Conservation (phyloP, 2,113 vertebrate species). For the Nesoenas mayeri region DNA sequence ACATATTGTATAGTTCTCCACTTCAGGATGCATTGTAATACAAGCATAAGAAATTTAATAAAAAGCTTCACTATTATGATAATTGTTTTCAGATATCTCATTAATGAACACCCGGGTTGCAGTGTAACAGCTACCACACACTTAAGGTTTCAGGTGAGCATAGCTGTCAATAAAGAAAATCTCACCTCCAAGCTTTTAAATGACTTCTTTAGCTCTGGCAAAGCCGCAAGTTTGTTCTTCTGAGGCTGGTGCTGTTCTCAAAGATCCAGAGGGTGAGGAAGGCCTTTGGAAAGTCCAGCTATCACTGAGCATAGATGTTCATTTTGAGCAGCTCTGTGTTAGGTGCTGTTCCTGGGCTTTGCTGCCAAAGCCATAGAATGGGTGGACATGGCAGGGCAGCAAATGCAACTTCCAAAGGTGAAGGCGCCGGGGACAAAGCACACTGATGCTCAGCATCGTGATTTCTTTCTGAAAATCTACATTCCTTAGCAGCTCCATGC, state of each 20-base stretch:
- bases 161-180: neutral
- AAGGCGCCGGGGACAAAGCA: neutral
- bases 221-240: neutral
- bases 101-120: neutral
- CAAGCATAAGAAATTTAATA: constrained; percentile 25
- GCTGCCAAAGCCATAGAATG: neutral
- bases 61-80: neutral
- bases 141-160: neutral
- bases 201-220: neutral
- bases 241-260: neutral
- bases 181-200: neutral
- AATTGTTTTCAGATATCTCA: neutral
- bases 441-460: neutral
- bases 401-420: neutral
- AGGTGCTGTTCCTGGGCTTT: neutral
- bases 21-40: neutral
- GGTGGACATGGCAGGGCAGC: neutral
- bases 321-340: neutral
- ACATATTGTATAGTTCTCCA: constrained; percentile 52
- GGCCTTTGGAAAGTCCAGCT: neutral
- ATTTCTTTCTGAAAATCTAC: neutral
- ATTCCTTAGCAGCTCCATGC: neutral
- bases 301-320: fast-evolving
- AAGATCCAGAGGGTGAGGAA: neutral
- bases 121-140: neutral